These are phyloP conservation scores for Austrofundulus limnaeus DNA, from an alignment of 2,113 vertebrate species.

Conservation along the genomic window DNA sequence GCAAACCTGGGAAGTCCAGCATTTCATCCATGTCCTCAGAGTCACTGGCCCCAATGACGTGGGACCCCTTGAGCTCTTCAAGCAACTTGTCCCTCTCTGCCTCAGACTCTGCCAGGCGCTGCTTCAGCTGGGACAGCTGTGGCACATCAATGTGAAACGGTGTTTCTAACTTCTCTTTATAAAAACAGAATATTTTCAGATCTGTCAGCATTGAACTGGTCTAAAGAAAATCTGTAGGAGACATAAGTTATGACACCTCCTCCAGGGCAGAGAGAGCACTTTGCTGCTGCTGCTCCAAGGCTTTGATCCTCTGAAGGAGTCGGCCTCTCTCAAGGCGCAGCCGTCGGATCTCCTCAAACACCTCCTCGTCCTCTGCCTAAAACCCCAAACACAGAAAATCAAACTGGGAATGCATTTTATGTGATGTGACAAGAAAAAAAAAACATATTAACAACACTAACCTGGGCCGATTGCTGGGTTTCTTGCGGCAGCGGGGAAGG, in stretches of 20 bases:
- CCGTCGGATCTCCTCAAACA: slow-evolving; percentile 91
- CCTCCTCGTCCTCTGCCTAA: slow-evolving; percentile 84
- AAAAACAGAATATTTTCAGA: background rate
- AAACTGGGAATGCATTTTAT: background rate
- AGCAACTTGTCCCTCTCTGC: slow-evolving; percentile 85
- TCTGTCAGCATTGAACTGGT: too few relatives aligned
- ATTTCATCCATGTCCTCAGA: slow-evolving; percentile 83
- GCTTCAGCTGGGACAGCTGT: slow-evolving; percentile 83
- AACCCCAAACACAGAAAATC: slow-evolving; percentile 1
- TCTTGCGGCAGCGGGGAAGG: slow-evolving; percentile 65
- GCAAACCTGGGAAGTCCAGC: slow-evolving; percentile 84
- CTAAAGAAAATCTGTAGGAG: too few relatives aligned
- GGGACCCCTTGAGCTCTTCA: slow-evolving; percentile 80
- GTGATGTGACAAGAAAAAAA: background rate
- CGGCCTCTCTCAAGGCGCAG: slow-evolving; percentile 88
- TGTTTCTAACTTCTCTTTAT: background rate
- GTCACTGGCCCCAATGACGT: slow-evolving; percentile 71
- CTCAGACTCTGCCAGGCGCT: slow-evolving; percentile 75
- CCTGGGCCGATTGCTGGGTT: slow-evolving; percentile 58
- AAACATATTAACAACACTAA: slow-evolving; percentile 23
- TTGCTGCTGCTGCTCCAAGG: slow-evolving; percentile 86
- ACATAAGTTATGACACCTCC: slow-evolving; percentile 65
- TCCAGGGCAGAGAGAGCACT: slow-evolving; percentile 77
- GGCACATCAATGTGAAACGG: background rate
- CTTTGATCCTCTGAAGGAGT: slow-evolving; percentile 91